Evolutionary conservation across 2,888 invertebrate genomes (phyloP).

Genomic region (Stictocephala bisonia): DNA sequence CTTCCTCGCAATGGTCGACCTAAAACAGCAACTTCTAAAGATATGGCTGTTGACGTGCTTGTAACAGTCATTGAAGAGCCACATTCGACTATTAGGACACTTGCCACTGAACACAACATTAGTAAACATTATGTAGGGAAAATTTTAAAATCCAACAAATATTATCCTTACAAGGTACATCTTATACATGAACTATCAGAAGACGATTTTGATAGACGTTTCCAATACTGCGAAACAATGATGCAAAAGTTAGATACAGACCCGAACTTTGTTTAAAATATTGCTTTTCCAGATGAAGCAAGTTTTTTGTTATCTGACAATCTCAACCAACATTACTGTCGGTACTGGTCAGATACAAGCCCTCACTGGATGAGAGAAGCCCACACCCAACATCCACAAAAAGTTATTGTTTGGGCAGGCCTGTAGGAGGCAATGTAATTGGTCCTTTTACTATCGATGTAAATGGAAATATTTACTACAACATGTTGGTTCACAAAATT

Average conservation of each 20-base stretch:
- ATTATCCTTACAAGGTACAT: slow-evolving; percentile 2
- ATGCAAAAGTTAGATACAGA: slow-evolving; percentile 20
- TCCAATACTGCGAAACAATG: too few relatives aligned
- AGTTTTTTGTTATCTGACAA: background rate
- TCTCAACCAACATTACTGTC: too few relatives aligned
- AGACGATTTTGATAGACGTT: too few relatives aligned
- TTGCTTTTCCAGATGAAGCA: background rate
- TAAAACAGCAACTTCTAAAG: background rate
- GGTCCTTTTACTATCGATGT: too few relatives aligned
- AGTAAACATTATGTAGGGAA: too few relatives aligned
- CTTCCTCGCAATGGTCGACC: background rate
- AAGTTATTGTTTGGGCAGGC: background rate
- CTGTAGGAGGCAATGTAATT: background rate
- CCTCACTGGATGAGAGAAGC: slow-evolving; percentile 3
- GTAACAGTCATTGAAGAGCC: background rate
- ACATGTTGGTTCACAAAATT: background rate
- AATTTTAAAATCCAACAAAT: too few relatives aligned
- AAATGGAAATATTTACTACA: background rate
- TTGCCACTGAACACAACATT: too few relatives aligned
- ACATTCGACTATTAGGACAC: background rate
- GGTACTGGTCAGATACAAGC: background rate
- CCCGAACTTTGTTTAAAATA: background rate
- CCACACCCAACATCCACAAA: slow-evolving; percentile 6
- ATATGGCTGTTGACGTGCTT: background rate
- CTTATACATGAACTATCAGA: background rate